phyloP scores from a whole-genome alignment of 2,113 vertebrate genomes.

The Myotis brandtii region DNA sequence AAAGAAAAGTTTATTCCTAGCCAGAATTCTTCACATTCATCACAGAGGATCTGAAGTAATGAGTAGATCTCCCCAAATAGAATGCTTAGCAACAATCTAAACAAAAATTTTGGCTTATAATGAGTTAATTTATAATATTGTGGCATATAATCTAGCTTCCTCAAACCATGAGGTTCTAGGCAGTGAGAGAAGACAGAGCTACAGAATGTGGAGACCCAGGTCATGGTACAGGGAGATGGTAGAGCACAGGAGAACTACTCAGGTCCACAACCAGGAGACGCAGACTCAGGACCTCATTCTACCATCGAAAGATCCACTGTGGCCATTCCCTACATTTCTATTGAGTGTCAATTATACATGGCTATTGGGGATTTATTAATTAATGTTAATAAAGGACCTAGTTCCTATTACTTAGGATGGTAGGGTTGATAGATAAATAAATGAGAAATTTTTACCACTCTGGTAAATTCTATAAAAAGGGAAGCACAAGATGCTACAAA shows the following conservation, averaged over 20 bases:
- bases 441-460: neutral
- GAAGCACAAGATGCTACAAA: neutral
- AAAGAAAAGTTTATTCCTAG: neutral
- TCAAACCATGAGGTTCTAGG: neutral
- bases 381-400: neutral
- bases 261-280: neutral
- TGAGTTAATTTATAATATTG: constrained; percentile 3
- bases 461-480: neutral
- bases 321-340: neutral
- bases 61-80: neutral
- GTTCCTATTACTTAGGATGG: neutral
- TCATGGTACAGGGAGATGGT: neutral
- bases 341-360: neutral
- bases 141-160: neutral
- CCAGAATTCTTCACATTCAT: neutral
- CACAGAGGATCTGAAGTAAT: neutral
- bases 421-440: neutral
- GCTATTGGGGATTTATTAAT: neutral
- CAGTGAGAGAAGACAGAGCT: neutral
- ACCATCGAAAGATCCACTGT: neutral
- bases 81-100: neutral
- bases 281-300: neutral
- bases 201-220: neutral
- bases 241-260: rapidly evolving
- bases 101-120: neutral